Conservation (phyloP, 2,888 invertebrate genomes). For the Lasioglossum vierecki region DNA sequence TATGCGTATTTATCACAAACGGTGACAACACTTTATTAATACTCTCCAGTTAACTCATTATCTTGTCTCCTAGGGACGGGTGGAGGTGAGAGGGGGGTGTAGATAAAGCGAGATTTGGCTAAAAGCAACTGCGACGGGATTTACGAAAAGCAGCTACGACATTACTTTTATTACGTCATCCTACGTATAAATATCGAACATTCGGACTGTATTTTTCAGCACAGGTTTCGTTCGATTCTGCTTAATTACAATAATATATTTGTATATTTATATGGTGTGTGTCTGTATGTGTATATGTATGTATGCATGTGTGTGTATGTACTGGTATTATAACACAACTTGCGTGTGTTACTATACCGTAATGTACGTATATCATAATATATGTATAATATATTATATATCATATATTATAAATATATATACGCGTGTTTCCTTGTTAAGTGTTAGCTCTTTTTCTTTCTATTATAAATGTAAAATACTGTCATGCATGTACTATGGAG, state of each 20-base stretch:
- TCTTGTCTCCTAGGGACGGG: slow-evolving; percentile 47
- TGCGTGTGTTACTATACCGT: not conserved
- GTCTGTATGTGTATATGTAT: not conserved
- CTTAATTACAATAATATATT: slow-evolving; percentile 62
- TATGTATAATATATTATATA: slow-evolving; percentile 44
- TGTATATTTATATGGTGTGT: slow-evolving; percentile 26
- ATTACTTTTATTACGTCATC: slow-evolving; percentile 69
- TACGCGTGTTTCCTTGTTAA: slow-evolving; percentile 16
- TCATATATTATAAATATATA: slow-evolving; percentile 44
- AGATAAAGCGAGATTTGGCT: slow-evolving; percentile 62
- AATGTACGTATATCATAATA: slow-evolving; percentile 4
- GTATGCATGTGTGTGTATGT: not conserved
- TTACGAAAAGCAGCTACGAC: slow-evolving; percentile 68
- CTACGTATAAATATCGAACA: slow-evolving; percentile 68
- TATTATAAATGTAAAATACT: slow-evolving; percentile 71
- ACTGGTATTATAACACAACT: not conserved
- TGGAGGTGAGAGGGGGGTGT: slow-evolving; percentile 19
- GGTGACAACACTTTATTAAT: slow-evolving; percentile 65
- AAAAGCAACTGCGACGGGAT: slow-evolving; percentile 61
- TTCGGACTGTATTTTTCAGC: slow-evolving; percentile 58
- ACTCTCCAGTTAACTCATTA: slow-evolving; percentile 52
- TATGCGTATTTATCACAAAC: slow-evolving; percentile 61
- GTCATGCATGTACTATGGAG: slow-evolving; percentile 68
- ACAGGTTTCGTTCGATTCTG: slow-evolving; percentile 58
- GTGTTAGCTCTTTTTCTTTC: slow-evolving; percentile 36